Evolutionary conservation across 92 coral and sea anemone species (phyloP).

Genomic region (Heliopora coerulea): DNA sequence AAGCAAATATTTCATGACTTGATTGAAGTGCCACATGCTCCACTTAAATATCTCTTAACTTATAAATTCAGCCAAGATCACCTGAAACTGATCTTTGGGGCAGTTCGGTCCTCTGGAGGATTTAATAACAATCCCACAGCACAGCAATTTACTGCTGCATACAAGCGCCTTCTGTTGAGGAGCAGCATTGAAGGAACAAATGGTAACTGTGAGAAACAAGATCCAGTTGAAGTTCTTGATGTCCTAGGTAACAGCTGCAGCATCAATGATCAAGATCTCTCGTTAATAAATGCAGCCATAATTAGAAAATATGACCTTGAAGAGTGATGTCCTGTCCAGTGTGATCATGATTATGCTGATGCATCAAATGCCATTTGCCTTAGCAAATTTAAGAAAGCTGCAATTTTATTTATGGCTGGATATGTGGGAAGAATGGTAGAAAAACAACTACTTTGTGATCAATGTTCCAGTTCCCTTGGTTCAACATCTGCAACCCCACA

Average conservation of each 20-base stretch:
- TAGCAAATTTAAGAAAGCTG: no score
- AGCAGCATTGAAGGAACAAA: not conserved
- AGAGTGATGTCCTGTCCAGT: not conserved
- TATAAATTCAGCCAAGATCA: conserved; percentile 29
- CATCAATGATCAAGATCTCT: no score
- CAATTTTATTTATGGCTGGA: not conserved
- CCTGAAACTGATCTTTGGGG: not conserved
- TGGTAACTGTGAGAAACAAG: not conserved
- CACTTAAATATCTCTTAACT: conserved; percentile 10
- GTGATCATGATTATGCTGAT: not conserved
- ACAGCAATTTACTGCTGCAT: conserved; percentile 20
- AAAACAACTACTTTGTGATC: not conserved
- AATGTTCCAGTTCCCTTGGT: not conserved
- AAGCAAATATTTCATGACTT: conserved; percentile 4
- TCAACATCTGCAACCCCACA: not conserved
- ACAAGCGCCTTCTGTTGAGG: not conserved
- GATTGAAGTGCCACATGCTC: not conserved
- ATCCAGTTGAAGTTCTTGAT: not conserved
- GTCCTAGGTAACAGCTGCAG: not conserved
- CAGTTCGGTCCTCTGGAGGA: not conserved
- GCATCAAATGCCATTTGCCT: not conserved
- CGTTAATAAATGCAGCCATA: no score
- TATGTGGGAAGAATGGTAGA: not conserved
- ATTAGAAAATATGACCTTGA: not conserved
- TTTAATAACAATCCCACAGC: conserved; percentile 9